Conservation (phyloP, 2,888 invertebrate species). For the Phortica magna region DNA sequence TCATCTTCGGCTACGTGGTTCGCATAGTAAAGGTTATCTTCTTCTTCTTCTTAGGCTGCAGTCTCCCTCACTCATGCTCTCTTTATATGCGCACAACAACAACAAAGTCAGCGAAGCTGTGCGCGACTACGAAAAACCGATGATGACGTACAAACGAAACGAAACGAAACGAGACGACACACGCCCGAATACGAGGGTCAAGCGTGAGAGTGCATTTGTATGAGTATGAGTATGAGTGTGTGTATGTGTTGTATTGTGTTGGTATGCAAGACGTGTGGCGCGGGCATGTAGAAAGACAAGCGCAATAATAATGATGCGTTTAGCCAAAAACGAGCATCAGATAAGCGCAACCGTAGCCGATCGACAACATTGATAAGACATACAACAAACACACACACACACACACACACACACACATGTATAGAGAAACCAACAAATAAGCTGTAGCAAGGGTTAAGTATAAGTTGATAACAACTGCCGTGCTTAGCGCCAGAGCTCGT, state of each 20-base stretch:
- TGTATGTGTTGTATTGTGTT: conserved; percentile 27
- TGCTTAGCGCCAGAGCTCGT: conserved; percentile 4
- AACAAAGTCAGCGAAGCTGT: too few relatives aligned
- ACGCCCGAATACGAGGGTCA: too few relatives aligned
- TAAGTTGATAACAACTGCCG: conserved; percentile 7
- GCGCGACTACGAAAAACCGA: too few relatives aligned
- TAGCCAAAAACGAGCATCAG: conserved; percentile 74
- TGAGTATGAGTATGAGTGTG: too few relatives aligned
- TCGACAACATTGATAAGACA: conserved; percentile 72
- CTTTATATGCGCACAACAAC: too few relatives aligned
- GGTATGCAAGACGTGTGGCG: conserved; percentile 34
- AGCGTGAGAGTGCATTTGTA: too few relatives aligned
- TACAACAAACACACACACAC: conserved; percentile 22
- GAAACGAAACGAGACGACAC: too few relatives aligned
- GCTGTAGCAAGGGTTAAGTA: neutral
- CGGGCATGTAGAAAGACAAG: conserved; percentile 39
- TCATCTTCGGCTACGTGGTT: neutral
- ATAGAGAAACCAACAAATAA: neutral
- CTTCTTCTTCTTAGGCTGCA: too few relatives aligned
- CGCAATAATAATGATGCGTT: conserved; percentile 74
- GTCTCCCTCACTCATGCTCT: too few relatives aligned
- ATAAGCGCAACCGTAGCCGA: conserved; percentile 64
- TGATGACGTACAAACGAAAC: too few relatives aligned
- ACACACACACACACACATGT: neutral
- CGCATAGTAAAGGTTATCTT: too few relatives aligned